Evolutionary conservation across 2,113 vertebrate species (phyloP).

Genomic region (Odocoileus virginianus): DNA sequence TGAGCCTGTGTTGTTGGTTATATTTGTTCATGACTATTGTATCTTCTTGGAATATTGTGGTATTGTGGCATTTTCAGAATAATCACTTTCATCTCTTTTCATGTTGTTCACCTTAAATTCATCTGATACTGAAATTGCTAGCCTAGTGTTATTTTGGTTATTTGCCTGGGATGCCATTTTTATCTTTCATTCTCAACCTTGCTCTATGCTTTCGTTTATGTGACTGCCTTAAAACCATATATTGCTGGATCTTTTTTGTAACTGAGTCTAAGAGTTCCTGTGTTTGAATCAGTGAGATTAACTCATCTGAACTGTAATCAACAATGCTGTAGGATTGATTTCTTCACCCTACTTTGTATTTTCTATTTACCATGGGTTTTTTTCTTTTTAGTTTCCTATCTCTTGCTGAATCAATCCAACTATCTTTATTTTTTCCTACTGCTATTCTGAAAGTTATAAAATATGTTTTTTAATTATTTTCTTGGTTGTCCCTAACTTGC

Average conservation of each 20-base stretch:
- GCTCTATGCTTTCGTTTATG: background rate
- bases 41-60: constrained; percentile 50
- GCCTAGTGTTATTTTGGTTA: background rate
- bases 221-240: background rate
- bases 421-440: background rate
- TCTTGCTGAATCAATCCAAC: background rate
- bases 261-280: background rate
- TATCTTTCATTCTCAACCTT: constrained; percentile 32
- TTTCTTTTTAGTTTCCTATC: background rate
- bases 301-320: background rate
- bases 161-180: constrained; percentile 50
- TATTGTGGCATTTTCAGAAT: constrained; percentile 26
- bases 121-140: constrained; percentile 19
- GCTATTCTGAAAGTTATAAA: background rate
- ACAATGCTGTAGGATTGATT: background rate
- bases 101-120: constrained; percentile 29
- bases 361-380: background rate
- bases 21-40: constrained; percentile 26
- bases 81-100: background rate
- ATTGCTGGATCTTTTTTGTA: background rate
- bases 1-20: background rate
- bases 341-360: background rate
- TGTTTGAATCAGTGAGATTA: constrained; percentile 27
- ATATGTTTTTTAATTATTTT: background rate
- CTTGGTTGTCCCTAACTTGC: background rate